Evolutionary conservation across 2,113 vertebrate species (phyloP).

Genomic region (Bombycilla garrulus): DNA sequence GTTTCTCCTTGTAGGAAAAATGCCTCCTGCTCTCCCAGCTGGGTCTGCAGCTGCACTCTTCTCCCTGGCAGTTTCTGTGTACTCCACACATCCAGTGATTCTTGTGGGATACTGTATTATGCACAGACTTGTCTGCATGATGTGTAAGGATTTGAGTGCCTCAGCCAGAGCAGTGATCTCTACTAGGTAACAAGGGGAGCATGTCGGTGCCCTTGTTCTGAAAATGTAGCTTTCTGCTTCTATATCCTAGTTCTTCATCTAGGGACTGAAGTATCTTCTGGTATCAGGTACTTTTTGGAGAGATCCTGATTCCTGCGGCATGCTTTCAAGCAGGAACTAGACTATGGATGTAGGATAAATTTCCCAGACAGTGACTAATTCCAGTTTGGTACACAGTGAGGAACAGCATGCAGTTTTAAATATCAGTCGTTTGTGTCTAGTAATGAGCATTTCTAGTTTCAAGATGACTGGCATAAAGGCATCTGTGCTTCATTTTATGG

Average conservation of each 20-base stretch:
- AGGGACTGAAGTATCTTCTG: not conserved
- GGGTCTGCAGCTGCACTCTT: not conserved
- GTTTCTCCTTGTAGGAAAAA: not conserved
- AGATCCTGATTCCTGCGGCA: not conserved
- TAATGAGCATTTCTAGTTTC: conserved; percentile 16
- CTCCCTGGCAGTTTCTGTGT: not conserved
- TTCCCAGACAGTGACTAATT: not conserved
- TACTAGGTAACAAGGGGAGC: not conserved
- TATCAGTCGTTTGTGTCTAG: not conserved
- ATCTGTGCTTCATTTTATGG: not conserved
- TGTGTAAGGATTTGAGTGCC: not conserved
- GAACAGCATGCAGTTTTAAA: not conserved
- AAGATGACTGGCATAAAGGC: not conserved
- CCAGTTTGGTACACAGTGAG: not conserved
- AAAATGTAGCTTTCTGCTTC: not conserved
- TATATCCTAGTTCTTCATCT: not conserved
- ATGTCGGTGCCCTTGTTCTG: not conserved
- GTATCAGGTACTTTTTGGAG: not conserved
- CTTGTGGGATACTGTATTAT: not conserved
- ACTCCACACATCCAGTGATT: not conserved
- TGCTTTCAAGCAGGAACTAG: not conserved
- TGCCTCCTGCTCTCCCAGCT: not conserved
- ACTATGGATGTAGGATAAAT: not conserved
- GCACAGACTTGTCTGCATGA: not conserved
- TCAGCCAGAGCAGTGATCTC: not conserved